Evolutionary conservation across 2,888 invertebrate genomes (phyloP).

Genomic region (Argynnis bischoffii): DNA sequence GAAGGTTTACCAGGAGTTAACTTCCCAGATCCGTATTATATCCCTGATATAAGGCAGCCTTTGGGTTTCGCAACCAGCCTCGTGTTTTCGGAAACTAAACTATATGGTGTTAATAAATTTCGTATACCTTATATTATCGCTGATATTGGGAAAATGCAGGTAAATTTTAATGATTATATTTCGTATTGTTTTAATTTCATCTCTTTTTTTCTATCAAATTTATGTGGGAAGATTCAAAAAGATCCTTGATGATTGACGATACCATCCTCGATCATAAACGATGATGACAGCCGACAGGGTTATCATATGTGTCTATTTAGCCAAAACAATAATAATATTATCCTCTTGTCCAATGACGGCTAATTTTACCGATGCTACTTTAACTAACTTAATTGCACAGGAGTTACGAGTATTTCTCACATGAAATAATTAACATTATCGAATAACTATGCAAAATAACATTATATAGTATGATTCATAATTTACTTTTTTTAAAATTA

Average conservation of each 20-base stretch:
- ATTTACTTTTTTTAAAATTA: not conserved
- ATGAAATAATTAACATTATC: no score
- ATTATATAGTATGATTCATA: not conserved
- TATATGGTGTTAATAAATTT: slow-evolving; percentile 91
- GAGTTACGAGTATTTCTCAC: no score
- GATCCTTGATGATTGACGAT: no score
- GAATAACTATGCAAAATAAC: no score
- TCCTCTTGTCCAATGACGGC: no score
- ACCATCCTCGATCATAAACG: no score
- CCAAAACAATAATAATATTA: no score
- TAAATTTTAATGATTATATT: slow-evolving; percentile 46
- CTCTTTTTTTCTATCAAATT: not conserved
- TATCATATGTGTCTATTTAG: no score
- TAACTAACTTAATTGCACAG: no score
- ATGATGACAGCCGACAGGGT: no score
- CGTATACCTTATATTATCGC: slow-evolving; percentile 86
- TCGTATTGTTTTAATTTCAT: not conserved
- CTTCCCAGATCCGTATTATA: slow-evolving; percentile 90
- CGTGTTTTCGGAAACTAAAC: slow-evolving; percentile 86
- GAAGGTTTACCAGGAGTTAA: slow-evolving; percentile 90
- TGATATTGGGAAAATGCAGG: slow-evolving; percentile 89
- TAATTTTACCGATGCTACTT: no score
- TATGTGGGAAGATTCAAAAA: no score
- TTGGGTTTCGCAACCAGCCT: slow-evolving; percentile 85
- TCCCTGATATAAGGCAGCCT: slow-evolving; percentile 89